Evolutionary conservation across 2,797 vertebrate genomes (phyloP).

Genomic region (Gobio occitaniae): DNA sequence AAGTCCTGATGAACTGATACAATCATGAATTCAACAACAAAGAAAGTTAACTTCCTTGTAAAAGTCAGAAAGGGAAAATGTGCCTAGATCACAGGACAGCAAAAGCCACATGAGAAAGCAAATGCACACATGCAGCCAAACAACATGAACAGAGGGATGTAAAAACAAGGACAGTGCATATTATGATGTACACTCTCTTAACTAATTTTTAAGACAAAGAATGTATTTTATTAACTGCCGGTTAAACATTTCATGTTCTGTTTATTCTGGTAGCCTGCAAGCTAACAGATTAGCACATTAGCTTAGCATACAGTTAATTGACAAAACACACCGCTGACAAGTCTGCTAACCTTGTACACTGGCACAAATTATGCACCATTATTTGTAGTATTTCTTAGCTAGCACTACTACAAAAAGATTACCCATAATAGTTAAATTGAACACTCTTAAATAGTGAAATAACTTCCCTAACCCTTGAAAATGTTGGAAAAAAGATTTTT

Average conservation of each 20-base stretch:
- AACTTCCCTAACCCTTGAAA: neutral
- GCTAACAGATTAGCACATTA: neutral
- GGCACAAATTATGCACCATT: neutral
- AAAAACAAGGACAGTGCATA: neutral
- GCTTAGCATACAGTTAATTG: neutral
- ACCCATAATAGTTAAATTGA: neutral
- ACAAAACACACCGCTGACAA: neutral
- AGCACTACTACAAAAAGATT: neutral
- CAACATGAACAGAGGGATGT: neutral
- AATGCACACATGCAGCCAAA: slow-evolving; percentile 23
- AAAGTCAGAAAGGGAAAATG: neutral
- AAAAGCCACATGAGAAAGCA: slow-evolving; percentile 18
- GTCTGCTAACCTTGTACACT: neutral
- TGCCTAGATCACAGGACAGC: neutral
- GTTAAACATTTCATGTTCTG: neutral
- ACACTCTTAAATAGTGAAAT: neutral
- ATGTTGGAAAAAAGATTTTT: neutral
- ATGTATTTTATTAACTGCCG: neutral
- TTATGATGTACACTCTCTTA: neutral
- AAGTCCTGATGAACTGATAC: neutral
- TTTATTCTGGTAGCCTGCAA: neutral
- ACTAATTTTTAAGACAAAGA: neutral
- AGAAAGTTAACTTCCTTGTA: neutral
- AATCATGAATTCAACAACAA: neutral
- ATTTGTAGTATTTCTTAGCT: neutral